Evolutionary conservation across 1,140 invertebrate species (phyloP).

Genomic region (Globodera ellingtonae): DNA sequence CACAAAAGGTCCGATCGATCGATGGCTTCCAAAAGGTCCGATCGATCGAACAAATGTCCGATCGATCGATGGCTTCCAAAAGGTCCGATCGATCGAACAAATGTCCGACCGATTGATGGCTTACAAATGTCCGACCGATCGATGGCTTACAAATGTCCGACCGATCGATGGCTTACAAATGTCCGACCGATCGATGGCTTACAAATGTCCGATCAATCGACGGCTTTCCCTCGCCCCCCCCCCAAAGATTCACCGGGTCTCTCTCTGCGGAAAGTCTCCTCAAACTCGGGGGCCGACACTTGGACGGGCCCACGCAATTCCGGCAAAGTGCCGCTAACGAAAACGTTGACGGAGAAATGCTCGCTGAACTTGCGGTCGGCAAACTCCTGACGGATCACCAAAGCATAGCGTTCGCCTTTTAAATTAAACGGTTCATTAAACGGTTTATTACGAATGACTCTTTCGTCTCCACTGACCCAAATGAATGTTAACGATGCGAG

Average conservation of each 20-base stretch:
- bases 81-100: no score
- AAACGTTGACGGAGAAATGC: constrained; percentile 78
- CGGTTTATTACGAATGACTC: neutral
- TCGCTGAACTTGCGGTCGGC: constrained; percentile 76
- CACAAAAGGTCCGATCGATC: no score
- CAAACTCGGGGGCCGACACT: constrained; percentile 76
- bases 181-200: no score
- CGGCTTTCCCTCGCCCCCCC: neutral
- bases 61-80: no score
- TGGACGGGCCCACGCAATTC: constrained; percentile 68
- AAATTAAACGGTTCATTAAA: constrained; percentile 31
- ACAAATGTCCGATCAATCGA: no score
- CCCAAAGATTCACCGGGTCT: constrained; percentile 68
- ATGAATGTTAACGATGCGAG: constrained; percentile 19
- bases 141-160: no score
- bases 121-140: no score
- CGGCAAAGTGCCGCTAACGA: constrained; percentile 80
- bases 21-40: no score
- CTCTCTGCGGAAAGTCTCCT: constrained; percentile 78
- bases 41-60: no score
- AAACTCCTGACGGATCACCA: constrained; percentile 78
- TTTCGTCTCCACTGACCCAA: constrained; percentile 19
- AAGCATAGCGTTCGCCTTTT: constrained; percentile 50
- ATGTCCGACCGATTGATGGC: no score
- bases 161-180: no score